These are phyloP conservation scores for Cephus runcator DNA, from an alignment of 2,888 invertebrate genomes.

Conservation along the genomic window DNA sequence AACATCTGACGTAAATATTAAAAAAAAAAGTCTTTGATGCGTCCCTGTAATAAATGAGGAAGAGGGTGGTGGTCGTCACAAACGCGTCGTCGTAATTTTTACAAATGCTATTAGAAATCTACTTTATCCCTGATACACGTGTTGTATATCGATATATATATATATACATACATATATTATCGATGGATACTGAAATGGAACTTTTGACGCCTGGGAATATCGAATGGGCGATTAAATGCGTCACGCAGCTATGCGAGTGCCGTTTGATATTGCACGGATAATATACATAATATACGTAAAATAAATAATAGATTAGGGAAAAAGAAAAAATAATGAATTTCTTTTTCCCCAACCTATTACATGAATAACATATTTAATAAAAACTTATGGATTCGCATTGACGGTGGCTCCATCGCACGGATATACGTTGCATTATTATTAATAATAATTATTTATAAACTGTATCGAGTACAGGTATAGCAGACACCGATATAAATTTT, in stretches of 20 bases:
- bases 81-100: neutral
- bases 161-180: neutral
- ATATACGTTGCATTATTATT: neutral
- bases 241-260: neutral
- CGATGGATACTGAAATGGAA: neutral
- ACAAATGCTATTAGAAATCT: neutral
- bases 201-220: neutral
- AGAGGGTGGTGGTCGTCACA: no score
- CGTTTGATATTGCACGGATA: neutral
- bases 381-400: neutral
- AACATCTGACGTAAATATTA: neutral
- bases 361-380: neutral
- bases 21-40: neutral
- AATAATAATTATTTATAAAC: neutral
- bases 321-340: no score
- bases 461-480: neutral
- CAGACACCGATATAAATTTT: neutral
- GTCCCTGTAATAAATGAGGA: neutral
- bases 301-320: neutral
- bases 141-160: slow-evolving; percentile 25
- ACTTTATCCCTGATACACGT: neutral
- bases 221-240: neutral
- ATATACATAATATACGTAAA: neutral
- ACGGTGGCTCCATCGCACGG: neutral
- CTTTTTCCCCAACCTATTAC: neutral